Conservation (phyloP, 2,888 invertebrate genomes). For the Macrophya annulata region DNA sequence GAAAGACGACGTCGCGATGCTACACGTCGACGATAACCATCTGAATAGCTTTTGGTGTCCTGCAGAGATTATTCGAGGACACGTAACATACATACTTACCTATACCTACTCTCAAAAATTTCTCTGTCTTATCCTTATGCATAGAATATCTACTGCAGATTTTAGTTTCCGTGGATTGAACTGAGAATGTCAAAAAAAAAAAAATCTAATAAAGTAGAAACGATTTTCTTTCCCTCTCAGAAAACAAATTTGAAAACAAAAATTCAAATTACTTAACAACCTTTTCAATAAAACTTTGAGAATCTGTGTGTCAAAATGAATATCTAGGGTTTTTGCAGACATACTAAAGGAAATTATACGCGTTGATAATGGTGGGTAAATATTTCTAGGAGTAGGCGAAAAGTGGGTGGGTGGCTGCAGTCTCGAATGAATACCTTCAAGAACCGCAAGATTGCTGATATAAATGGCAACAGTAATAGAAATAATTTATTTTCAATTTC, state of each 20-base stretch:
- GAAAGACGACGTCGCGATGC: constrained; percentile 17
- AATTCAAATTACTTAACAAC: not conserved
- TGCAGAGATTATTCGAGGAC: not conserved
- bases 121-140: not conserved
- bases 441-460: constrained; percentile 41
- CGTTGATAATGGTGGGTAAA: constrained; percentile 26
- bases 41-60: constrained; percentile 9
- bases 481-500: constrained; percentile 53
- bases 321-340: not conserved
- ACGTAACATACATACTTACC: too few relatives aligned
- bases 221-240: not conserved
- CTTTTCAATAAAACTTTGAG: not conserved
- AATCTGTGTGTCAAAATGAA: not conserved
- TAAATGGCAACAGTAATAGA: constrained; percentile 38
- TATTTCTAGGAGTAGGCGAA: not conserved
- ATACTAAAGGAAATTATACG: constrained; percentile 16
- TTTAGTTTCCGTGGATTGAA: not conserved
- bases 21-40: constrained; percentile 28
- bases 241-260: not conserved
- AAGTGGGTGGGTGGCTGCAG: not conserved
- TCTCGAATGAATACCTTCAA: not conserved
- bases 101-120: not conserved
- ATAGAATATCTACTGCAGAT: not conserved
- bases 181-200: not conserved
- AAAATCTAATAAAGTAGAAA: not conserved